Evolutionary conservation across 2,113 vertebrate genomes (phyloP).

Genomic region (Micronycteris hirsuta): DNA sequence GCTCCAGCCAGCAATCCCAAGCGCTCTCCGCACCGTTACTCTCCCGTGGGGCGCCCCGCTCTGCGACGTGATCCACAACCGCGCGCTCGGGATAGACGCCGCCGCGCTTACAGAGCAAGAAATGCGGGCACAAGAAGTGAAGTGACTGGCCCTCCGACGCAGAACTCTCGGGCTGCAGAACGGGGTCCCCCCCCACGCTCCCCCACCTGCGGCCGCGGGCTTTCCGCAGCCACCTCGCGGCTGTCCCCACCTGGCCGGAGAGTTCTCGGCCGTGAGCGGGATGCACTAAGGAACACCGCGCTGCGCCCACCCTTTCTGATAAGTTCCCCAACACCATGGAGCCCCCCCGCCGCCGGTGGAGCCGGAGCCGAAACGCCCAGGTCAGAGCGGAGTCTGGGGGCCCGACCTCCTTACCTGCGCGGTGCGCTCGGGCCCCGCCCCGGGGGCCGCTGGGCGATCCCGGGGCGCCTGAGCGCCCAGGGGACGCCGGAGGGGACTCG

Average conservation of each 20-base stretch:
- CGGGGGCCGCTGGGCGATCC: accelerated
- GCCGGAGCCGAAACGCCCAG: accelerated
- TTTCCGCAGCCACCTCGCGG: too few species aligned
- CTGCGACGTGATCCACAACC: accelerated
- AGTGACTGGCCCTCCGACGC: too few species aligned
- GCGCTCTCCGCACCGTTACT: too few species aligned
- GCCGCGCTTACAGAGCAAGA: neutral
- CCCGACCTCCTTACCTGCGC: neutral
- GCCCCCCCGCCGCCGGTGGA: too few species aligned
- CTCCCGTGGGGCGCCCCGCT: accelerated
- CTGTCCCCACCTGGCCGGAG: too few species aligned
- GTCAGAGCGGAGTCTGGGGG: accelerated
- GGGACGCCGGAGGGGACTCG: neutral
- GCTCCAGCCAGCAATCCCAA: accelerated
- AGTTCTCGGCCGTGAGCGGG: neutral
- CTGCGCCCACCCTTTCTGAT: accelerated
- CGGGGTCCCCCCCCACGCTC: accelerated
- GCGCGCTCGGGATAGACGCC: accelerated
- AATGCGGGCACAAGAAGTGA: neutral
- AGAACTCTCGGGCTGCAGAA: accelerated
- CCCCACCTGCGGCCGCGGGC: accelerated
- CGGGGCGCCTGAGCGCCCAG: neutral
- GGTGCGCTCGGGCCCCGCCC: neutral
- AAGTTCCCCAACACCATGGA: neutral
- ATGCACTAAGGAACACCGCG: neutral